Evolutionary conservation across 2,888 invertebrate species (phyloP), one percentile per base, ranked within the genome.

Genomic region (Opisthograptis luteolata): DNA sequence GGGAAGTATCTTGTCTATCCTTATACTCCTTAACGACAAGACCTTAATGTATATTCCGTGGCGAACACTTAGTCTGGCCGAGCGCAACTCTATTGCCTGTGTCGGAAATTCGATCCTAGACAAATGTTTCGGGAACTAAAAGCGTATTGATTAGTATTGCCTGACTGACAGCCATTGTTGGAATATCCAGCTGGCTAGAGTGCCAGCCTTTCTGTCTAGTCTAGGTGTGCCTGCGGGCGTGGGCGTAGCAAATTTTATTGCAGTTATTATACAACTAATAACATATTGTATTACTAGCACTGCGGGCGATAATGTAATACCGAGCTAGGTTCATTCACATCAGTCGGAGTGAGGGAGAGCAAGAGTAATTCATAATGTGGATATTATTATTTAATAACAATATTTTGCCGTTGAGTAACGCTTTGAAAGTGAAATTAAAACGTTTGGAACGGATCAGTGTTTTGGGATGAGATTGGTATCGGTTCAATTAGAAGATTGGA

Each of bases 121-220:
- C 59, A 64, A 77, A 70, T 68, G 60, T 72, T 70, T 64, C 55
- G 55, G 57, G 58, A 52, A 48, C 72, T 78, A 68, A 81, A 75
- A 80, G 76, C 69, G 52, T 84, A 84, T 86, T 73, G 82, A 85
- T 85, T 79, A 71, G 70, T 68, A 58, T 73, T 64, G 75, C 70
- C 74, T 74, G 71, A 66, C 73, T 64, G 62, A 68, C 66, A 68
- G 70, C 69, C 71, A 67, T 79, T 68, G 73, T 61, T 41, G 61
- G 62, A 62, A 60, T 57, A 44, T n/a, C n/a, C n/a, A n/a, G n/a
- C n/a, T n/a, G n/a, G 54, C 48, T 51, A 44, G 27, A 64, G 58
- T 64, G 61, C 52, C 54, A 54, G 62, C 49, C 67, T 66, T 65
- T 62, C 64, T 58, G 71, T 65, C 70, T 73, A 55, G 65, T 20